Base-by-base conservation (phyloP, 1,140 invertebrate species). In the Ruditapes philippinarum region DNA sequence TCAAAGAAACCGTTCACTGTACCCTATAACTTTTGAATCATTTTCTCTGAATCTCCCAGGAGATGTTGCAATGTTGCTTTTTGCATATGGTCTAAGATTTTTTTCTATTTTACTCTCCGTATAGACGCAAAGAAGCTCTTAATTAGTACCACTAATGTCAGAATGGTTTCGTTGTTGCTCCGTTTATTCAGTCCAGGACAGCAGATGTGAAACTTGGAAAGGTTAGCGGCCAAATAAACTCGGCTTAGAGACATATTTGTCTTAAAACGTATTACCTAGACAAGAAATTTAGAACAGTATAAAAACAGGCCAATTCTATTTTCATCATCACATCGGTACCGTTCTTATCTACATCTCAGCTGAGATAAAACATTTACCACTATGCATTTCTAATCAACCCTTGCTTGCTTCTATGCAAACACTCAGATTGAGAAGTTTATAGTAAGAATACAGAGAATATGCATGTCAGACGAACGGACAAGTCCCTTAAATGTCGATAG, bases 251-350 rank as follows among this genome's bases (percentile, higher is more conserved):
- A 36, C 22, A n/a, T 38, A 38, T 38, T 38, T 70, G 38, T 38
- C 28, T 70, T n/a, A 70, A 70, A 38, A 70, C 65, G 65, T 38
- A 70, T 25, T 22, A 70, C 65, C 65, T 25, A 70, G 65, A 70
- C 65, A 62, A 62, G 57, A 62, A 62, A 62, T 62, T 9, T 62
- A 62, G 57, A 62, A n/a, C 57, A 62, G n/a, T 28, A n/a, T 28
- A 62, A 62, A 62, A 9, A 62, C 14, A n/a, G 57, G 57, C 9
- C 57, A 25, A n/a, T n/a, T n/a, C n/a, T n/a, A n/a, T n/a, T n/a
- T n/a, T n/a, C n/a, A n/a, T n/a, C n/a, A n/a, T n/a, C n/a, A n/a
- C n/a, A n/a, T n/a, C n/a, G n/a, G n/a, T n/a, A n/a, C n/a, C n/a
- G n/a, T n/a, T n/a, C n/a, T n/a, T n/a, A n/a, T n/a, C n/a, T n/a